Evolutionary conservation across 2,888 invertebrate species (phyloP), one percentile per base, ranked within the genome.

Genomic region (Cryptus armator): DNA sequence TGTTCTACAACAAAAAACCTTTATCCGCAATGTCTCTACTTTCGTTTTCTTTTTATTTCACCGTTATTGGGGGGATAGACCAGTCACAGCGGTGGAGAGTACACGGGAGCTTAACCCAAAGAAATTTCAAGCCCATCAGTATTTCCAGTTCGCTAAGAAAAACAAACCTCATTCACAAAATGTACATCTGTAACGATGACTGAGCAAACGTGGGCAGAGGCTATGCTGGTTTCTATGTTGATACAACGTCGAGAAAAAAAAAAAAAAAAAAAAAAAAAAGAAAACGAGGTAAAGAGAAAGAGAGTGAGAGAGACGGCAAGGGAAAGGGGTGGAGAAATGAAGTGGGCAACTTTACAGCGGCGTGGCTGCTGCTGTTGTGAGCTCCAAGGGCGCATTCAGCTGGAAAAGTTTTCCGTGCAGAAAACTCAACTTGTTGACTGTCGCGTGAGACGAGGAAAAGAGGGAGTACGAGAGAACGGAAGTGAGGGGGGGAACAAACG

Each of bases 381-480:
- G 32, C 43, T 44, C 71, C 19, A 66, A 67, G 32, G 66, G 82
- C 59, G 82, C 76, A 85, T 82, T 72, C 82, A 82, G 56, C 82
- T 76, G 70, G 59, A 80, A 82, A 86, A 83, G 70, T 82, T 81
- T 74, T 67, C 74, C 70, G 67, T 71, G 53, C 72, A 72, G 83
- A 88, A 87, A 89, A 87, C 86, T 89, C 87, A 85, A 86, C 86
- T 88, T 87, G 88, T 88, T 86, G 89, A 89, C 88, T 88, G 86
- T 80, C 85, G 83, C 70, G 81, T 76, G 87, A 84, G 51, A 46
- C 9, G 53, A n/a, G 56, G 48, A 46, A 71, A 37, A 46, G 66
- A 81, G 29, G 53, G 48, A 66, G 70, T 72, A 46, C 43, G 66
- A 51, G 72, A 66, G 51, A 76, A 67, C 77, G 79, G 86, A 83